Evolutionary conservation across 2,888 invertebrate genomes (phyloP), one percentile per base, ranked within the genome.

Genomic region (Pachydiplax longipennis): DNA sequence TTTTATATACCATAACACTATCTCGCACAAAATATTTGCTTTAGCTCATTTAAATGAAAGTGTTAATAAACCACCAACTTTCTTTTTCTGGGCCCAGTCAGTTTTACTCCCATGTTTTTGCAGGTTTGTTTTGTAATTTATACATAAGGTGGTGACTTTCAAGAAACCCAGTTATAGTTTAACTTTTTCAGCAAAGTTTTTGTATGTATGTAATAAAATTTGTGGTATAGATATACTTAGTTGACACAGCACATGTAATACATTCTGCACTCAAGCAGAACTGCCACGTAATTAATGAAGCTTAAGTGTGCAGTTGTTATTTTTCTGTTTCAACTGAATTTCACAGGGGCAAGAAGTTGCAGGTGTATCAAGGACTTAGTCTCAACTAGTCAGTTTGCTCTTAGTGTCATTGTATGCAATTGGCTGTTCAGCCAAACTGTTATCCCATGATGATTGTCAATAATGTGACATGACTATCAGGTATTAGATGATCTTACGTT

Each of bases 381-480:
- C n/a, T 87, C 31, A 65, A 87, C 87, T 87, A 87, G 87, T 87
- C 87, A n/a, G 61, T 37, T 65, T n/a, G 15, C 73, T 73, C 73
- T 25, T 73, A 73, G 73, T 73, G 73, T 73, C 35, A 83, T 37
- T 40, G 10, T 87, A 18, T 40, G 53, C 87, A 31, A 58, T 87
- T 87, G 35, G 31, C 35, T 73, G 31, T 73, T 73, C 73, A 31
- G 25, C 25, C 31, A 31, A 73, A 31, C 73, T 73, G 73, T 31
- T 73, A 31, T 73, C 31, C 31, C 73, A 73, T 13, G 25, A 13
- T 25, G 65, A 65, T 65, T 65, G 65, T 65, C 25, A n/a, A 22
- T 65, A 65, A 25, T 65, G 25, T 65, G 22, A 22, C 65, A 65
- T 65, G 13, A 31, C 73, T 31, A 31, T 31, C 73, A 73, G 73